Conservation (phyloP, 2,113 vertebrate genomes). For the Numida meleagris region DNA sequence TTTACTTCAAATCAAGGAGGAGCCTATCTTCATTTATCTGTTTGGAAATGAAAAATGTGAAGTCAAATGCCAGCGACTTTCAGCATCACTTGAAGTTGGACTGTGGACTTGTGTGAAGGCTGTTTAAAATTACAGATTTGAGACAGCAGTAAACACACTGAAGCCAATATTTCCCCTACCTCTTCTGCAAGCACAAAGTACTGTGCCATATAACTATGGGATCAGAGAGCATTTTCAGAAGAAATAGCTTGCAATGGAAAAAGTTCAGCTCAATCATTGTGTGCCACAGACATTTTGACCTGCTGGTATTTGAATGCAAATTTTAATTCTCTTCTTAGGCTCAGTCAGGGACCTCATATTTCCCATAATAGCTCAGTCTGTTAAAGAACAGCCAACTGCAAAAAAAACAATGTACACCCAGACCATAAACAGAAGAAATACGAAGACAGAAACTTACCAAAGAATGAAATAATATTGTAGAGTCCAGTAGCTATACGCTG, state of each 20-base stretch:
- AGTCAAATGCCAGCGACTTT: not conserved
- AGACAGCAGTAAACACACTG: not conserved
- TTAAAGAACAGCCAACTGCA: not conserved
- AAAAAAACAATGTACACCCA: not conserved
- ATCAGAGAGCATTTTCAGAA: not conserved
- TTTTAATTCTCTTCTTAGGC: not conserved
- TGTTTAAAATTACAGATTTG: not conserved
- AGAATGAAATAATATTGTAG: not conserved
- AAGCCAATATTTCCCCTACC: not conserved
- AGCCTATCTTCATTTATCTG: not conserved
- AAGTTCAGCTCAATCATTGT: not conserved
- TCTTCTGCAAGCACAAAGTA: not conserved
- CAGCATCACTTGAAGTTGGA: not conserved
- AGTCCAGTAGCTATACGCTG: not conserved
- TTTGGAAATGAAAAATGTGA: not conserved
- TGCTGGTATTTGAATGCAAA: slow-evolving; percentile 14
- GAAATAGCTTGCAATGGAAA: not conserved
- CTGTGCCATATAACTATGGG: not conserved
- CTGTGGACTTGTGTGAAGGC: not conserved
- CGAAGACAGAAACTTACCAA: not conserved
- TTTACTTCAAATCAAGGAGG: not conserved
- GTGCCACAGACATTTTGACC: slow-evolving; percentile 6
- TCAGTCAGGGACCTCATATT: not conserved
- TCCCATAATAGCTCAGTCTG: not conserved
- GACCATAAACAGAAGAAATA: not conserved